Evolutionary conservation across 2,888 invertebrate genomes (phyloP).

Genomic region (Troilus luridus): DNA sequence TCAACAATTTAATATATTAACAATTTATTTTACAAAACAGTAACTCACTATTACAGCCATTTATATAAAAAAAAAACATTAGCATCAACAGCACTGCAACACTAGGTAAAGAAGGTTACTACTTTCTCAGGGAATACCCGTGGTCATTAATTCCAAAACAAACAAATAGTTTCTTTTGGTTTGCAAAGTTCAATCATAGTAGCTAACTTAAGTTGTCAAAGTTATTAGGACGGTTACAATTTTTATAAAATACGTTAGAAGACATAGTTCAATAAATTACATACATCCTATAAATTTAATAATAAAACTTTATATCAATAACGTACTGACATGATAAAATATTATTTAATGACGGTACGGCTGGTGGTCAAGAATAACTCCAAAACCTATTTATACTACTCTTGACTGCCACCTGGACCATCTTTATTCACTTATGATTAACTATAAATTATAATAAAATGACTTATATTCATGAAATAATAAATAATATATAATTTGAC

Average conservation of each 20-base stretch:
- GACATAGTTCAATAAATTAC: not conserved
- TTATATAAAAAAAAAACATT: not conserved
- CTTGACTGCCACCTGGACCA: too few species aligned
- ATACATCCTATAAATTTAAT: not conserved
- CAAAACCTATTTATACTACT: too few species aligned
- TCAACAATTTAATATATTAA: not conserved
- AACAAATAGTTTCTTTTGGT: not conserved
- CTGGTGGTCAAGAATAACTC: too few species aligned
- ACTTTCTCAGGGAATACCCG: not conserved
- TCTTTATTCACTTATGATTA: too few species aligned
- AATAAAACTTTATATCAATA: not conserved
- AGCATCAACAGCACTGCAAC: not conserved
- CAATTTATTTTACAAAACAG: not conserved
- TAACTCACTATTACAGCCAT: constrained; percentile 29
- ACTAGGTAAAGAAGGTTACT: not conserved
- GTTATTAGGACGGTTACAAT: not conserved
- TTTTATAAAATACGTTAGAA: not conserved
- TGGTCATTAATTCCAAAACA: not conserved
- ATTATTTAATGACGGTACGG: too few species aligned
- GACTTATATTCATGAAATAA: not conserved
- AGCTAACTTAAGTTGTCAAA: not conserved
- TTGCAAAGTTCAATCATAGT: not conserved
- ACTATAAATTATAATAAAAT: too few species aligned
- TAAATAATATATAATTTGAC: not conserved
- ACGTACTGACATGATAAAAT: not conserved